Evolutionary conservation across 2,113 vertebrate genomes (phyloP).

Genomic region (Silurus meridionalis): DNA sequence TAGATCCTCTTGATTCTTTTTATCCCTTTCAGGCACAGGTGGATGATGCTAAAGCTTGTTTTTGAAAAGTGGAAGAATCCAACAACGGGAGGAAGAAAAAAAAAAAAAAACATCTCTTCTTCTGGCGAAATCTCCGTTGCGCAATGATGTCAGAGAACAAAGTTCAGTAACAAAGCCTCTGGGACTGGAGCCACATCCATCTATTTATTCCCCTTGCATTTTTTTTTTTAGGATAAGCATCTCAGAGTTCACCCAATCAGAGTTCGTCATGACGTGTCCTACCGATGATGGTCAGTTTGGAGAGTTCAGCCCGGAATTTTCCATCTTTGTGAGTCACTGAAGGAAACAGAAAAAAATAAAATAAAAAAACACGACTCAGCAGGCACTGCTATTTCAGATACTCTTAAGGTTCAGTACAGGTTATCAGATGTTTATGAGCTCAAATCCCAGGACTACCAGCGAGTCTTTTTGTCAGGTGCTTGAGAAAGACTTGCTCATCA

Average conservation of each 20-base stretch:
- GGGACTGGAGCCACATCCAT: conserved; percentile 2
- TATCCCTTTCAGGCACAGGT: not conserved
- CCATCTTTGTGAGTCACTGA: conserved; percentile 87
- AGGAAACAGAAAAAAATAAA: conserved; percentile 42
- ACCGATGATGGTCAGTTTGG: conserved; percentile 83
- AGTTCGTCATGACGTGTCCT: conserved; percentile 78
- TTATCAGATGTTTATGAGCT: not conserved
- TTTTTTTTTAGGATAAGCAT: conserved; percentile 2
- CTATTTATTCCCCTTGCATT: not conserved
- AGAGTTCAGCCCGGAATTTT: conserved; percentile 86
- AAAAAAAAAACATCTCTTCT: not conserved
- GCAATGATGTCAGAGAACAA: conserved; percentile 6
- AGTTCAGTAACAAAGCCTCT: conserved; percentile 16
- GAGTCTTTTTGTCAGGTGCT: not conserved
- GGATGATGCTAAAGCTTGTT: not conserved
- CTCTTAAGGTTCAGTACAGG: not conserved
- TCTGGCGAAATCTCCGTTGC: conserved; percentile 5
- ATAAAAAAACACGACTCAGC: not conserved
- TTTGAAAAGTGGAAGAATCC: not conserved
- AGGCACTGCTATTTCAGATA: not conserved
- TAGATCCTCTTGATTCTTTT: conserved; percentile 20
- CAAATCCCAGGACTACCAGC: conserved; percentile 1
- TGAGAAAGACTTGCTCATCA: not conserved
- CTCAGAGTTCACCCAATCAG: conserved; percentile 65
- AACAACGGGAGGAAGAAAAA: conserved; percentile 2